Conservation (phyloP, 2,888 invertebrate genomes). For the Drosophila mercatorum region DNA sequence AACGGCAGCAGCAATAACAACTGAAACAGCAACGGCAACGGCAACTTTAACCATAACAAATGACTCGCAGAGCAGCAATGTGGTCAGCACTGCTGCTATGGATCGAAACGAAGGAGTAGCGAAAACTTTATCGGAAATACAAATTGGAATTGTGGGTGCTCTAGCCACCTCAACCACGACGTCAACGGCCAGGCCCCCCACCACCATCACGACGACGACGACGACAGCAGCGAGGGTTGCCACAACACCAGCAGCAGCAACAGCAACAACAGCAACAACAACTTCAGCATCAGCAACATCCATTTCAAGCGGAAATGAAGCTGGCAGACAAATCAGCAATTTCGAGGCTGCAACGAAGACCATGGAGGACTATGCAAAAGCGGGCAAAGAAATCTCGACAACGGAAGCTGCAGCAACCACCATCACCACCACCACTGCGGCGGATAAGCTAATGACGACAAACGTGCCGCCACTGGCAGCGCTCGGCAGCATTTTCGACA, state of each 20-base stretch:
- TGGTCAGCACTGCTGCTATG: conserved; percentile 31
- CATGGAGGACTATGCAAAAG: conserved; percentile 8
- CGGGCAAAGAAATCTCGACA: conserved; percentile 16
- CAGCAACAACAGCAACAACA: neutral
- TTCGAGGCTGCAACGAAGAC: conserved; percentile 14
- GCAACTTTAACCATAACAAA: conserved; percentile 53
- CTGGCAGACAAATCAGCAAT: conserved; percentile 42
- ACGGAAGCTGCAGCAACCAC: conserved; percentile 7
- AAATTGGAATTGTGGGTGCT: conserved; percentile 32
- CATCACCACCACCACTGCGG: conserved; percentile 4
- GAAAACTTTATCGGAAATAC: conserved; percentile 59
- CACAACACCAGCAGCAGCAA: conserved; percentile 6
- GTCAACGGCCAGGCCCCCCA: conserved; percentile 71
- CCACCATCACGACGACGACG: conserved; percentile 1
- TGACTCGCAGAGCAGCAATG: conserved; percentile 48
- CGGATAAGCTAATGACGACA: conserved; percentile 52
- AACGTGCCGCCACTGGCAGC: conserved; percentile 47
- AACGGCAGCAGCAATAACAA: conserved; percentile 48
- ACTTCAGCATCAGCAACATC: conserved; percentile 15
- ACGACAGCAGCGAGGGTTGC: conserved; percentile 45
- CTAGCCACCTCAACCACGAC: conserved; percentile 39
- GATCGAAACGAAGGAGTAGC: conserved; percentile 42
- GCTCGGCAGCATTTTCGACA: conserved; percentile 69
- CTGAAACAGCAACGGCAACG: conserved; percentile 26
- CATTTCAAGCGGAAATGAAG: conserved; percentile 52